Evolutionary conservation across 2,888 invertebrate genomes (phyloP).

Genomic region (Agrotis exclamationis): DNA sequence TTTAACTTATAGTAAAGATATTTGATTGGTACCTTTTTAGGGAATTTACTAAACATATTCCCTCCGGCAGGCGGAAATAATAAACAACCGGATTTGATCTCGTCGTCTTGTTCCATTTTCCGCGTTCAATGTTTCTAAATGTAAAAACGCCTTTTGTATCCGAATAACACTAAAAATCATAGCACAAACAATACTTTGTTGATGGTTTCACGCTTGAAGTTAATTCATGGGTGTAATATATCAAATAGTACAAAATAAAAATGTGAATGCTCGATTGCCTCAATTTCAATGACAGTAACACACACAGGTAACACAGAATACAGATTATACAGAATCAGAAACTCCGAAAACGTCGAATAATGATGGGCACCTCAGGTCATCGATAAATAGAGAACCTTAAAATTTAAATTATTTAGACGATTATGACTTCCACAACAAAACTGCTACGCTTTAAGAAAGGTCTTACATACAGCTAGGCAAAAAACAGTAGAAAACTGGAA

Average conservation of each 20-base stretch:
- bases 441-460: too few species aligned
- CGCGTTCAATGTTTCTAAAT: slow-evolving; percentile 60
- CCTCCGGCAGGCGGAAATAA: slow-evolving; percentile 93
- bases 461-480: too few species aligned
- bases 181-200: slow-evolving; percentile 62
- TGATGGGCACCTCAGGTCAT: too few species aligned
- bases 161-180: slow-evolving; percentile 68
- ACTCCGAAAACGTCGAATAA: too few species aligned
- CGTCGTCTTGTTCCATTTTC: slow-evolving; percentile 94
- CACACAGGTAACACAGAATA: too few species aligned
- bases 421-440: too few species aligned
- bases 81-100: slow-evolving; percentile 94
- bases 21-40: slow-evolving; percentile 92
- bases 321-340: too few species aligned
- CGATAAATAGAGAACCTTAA: too few species aligned
- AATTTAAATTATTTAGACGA: too few species aligned
- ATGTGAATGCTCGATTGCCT: slow-evolving; percentile 51
- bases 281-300: slow-evolving; percentile 45
- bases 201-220: slow-evolving; percentile 39
- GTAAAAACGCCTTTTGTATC: slow-evolving; percentile 41
- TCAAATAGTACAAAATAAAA: slow-evolving; percentile 45
- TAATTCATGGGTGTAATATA: slow-evolving; percentile 41
- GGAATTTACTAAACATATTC: slow-evolving; percentile 94
- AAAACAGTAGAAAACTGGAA: too few species aligned
- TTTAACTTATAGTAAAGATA: slow-evolving; percentile 27